Percentiles rank a stretch among this genome's conserved stretches.
Evolutionary conservation across 2,797 vertebrate genomes (phyloP).

Genomic region (Paramormyrops hopkinsi): DNA sequence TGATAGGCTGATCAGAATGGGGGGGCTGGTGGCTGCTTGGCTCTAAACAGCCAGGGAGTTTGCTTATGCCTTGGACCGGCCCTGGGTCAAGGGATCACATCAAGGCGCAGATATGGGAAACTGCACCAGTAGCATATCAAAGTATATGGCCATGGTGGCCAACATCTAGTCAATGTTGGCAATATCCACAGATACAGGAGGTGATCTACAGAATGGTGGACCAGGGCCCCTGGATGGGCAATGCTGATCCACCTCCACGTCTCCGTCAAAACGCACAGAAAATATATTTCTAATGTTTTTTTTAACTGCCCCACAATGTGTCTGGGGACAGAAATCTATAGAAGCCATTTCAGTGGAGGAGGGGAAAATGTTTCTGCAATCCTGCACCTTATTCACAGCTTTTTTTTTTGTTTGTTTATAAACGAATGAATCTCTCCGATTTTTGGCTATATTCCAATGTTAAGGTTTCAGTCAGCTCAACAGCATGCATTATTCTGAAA

Average conservation of each 20-base stretch:
- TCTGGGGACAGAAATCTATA: background rate
- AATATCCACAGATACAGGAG: background rate
- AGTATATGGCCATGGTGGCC: background rate
- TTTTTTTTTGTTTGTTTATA: background rate
- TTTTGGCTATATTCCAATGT: background rate
- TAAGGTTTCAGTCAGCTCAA: background rate
- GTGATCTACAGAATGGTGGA: background rate
- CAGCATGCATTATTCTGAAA: background rate
- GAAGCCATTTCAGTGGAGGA: slow-evolving; percentile 19
- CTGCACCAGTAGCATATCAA: background rate
- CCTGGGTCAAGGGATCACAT: background rate
- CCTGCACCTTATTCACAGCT: background rate
- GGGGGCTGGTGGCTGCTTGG: background rate
- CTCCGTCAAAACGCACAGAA: background rate
- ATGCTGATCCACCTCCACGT: background rate
- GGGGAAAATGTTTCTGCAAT: background rate
- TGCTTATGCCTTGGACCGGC: background rate
- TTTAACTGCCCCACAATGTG: background rate
- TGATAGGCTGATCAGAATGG: background rate
- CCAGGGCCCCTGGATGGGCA: background rate
- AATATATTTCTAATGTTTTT: background rate
- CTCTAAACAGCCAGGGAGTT: background rate
- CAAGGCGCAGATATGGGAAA: background rate
- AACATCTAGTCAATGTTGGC: background rate
- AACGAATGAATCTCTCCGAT: background rate